Evolutionary conservation across 2,113 vertebrate species (phyloP), one percentile per base, ranked within the genome.

Genomic region (Dicerorhinus sumatrensis): DNA sequence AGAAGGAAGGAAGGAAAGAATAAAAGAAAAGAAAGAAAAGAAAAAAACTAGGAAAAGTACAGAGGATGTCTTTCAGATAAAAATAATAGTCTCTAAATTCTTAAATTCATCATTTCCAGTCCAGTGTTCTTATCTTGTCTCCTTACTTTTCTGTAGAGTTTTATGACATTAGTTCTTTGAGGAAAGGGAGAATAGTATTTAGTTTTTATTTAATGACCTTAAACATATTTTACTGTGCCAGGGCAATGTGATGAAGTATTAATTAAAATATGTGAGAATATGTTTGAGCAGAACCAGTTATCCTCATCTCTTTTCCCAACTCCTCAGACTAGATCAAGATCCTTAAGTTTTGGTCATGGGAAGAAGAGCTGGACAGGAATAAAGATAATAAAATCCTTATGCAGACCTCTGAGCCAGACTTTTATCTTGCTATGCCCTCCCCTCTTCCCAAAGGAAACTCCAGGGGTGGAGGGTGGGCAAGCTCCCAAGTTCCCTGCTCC

Each of bases 251-350:
- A 14, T 51, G 48, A 94, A 69, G 3, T 89, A 72, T 60, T 72
- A 93, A 58, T 62, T 87, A 93, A 88, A 79, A 69, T 91, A 56
- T 69, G 11, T 95, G 42, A 92, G n/a, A 80, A 83, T 60, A 36
- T 48, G 27, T 86, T 93, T 75, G 25, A 65, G 39, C 3, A 81
- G 23, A 46, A 29, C 14, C 58, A 69, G 39, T 48, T 85, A 10
- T 92, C 65, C 16, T 75, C 11, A 46, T 72, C 65, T 80, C 51
- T 67, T 80, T 51, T 23, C 3, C 36, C 33, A 46, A 11, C 13
- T 48, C 16, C 5, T 81, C 73, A 77, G 29, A 69, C 83, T 91
- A 91, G 46, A 72, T 73, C 20, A 83, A 67, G 46, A 77, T 65
- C 10, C 7, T 92, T 90, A 62, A 72, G 8, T 95, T 58, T 96